Evolutionary conservation across 1,140 invertebrate genomes (phyloP), one percentile per base, ranked within the genome.

Genomic region (Venturia canescens): DNA sequence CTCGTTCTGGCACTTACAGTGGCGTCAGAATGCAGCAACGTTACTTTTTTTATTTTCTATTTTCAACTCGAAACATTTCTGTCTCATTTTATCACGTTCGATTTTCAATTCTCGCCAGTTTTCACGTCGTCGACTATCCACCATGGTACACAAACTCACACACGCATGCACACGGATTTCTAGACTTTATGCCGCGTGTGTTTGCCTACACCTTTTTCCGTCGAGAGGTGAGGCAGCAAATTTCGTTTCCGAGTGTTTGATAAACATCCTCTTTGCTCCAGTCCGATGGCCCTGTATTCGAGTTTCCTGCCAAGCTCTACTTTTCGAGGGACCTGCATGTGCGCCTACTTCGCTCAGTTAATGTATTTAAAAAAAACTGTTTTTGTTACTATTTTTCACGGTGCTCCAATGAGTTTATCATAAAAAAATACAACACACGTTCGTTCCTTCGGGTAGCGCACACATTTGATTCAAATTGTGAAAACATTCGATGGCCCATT

Each of bases 151-250:
- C 38, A 44, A n/a, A 11, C 27, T 21, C 21, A 63, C 57, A 63
- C 4, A 60, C 27, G 16, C 23, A 53, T 29, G 31, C 53, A 27
- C 53, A 53, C 29, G 44, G 48, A 34, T 72, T 72, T 2, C 21
- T 7, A 63, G 16, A 63, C 11, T 63, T 63, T 26, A 23, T 26
- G 11, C 23, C 60, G 3, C 16, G 60, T 26, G n/a, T 74, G 71
- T 74, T 74, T 74, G 48, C 48, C 23, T 18, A 23, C 21, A 74
- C 71, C 72, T 76, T 26, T 23, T 63, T 11, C 38, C 27, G 50
- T 63, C 72, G 72, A 76, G 72, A 76, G 72, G 29, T 76, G 72
- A 76, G 60, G 72, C 72, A 63, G 72, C 53, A 53, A 76, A 76
- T 76, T 63, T 63, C 23, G 23, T 63, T 76, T 76, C 72, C 26